Percentiles rank a stretch among this genome's conserved stretches.
These are phyloP conservation scores for Peromyscus nudipes DNA, from an alignment of 2,797 vertebrate genomes.

Conservation along the genomic window DNA sequence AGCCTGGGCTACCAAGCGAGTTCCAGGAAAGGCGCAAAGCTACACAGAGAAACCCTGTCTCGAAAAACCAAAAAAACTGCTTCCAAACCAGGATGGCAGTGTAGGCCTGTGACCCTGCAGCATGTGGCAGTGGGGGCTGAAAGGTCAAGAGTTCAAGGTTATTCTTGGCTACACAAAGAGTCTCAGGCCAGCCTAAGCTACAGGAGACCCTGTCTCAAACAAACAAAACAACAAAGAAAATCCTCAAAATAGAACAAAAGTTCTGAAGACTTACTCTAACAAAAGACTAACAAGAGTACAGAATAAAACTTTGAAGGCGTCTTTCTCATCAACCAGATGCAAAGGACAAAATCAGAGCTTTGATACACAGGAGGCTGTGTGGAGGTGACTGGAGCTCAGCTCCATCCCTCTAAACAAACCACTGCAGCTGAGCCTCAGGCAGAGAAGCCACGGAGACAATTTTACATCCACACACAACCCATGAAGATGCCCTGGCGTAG, in stretches of 20 bases:
- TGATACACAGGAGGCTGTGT: not conserved
- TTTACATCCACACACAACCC: not conserved
- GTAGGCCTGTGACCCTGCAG: not conserved
- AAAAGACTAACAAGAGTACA: constrained; percentile 40
- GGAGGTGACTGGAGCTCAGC: not conserved
- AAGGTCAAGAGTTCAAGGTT: not conserved
- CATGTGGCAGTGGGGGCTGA: not conserved
- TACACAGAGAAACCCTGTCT: too few relatives aligned
- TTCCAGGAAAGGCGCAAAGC: too few relatives aligned
- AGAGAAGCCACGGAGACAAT: not conserved
- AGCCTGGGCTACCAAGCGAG: too few relatives aligned
- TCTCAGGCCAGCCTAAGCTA: not conserved
- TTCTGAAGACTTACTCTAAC: constrained; percentile 59
- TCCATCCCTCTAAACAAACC: not conserved
- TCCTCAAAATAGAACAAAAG: constrained; percentile 13
- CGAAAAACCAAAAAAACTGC: too few relatives aligned
- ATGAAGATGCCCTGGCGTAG: not conserved
- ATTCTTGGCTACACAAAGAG: not conserved
- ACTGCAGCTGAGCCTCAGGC: not conserved
- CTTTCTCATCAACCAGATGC: not conserved
- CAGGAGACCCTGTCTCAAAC: not conserved
- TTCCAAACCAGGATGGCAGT: not conserved
- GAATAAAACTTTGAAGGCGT: constrained; percentile 17
- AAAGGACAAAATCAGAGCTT: constrained; percentile 17
- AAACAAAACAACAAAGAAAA: not conserved